phyloP scores from a whole-genome alignment of 1,140 invertebrate genomes.

The Olivierus martensii region DNA sequence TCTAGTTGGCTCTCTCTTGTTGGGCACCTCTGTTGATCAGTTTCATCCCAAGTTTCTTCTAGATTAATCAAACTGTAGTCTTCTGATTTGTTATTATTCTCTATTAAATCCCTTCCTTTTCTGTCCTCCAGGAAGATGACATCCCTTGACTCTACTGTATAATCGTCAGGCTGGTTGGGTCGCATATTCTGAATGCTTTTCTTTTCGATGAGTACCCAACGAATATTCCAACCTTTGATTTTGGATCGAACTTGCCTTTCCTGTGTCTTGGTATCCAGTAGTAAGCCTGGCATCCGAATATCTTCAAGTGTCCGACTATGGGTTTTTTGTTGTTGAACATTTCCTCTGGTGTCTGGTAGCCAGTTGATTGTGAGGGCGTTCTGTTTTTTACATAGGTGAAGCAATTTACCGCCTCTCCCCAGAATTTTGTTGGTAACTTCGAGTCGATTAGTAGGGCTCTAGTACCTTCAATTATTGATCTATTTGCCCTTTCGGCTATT shows the following conservation, averaged over 20 bases:
- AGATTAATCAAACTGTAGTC: too few relatives aligned
- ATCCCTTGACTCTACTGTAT: too few relatives aligned
- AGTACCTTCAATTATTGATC: conserved; percentile 10
- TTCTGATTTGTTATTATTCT: too few relatives aligned
- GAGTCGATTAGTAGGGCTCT: conserved; percentile 14
- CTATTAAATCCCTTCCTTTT: too few relatives aligned
- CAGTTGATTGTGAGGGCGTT: neutral
- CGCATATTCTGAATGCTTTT: too few relatives aligned
- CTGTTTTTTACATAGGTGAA: conserved; percentile 18
- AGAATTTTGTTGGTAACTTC: conserved; percentile 11
- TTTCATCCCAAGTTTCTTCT: too few relatives aligned
- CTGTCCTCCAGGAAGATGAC: too few relatives aligned
- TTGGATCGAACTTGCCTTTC: too few relatives aligned
- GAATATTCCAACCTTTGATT: conserved; percentile 14
- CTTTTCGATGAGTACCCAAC: too few relatives aligned
- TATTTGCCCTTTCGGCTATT: conserved; percentile 12
- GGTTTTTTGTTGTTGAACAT: conserved; percentile 23
- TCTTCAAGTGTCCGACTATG: conserved; percentile 21
- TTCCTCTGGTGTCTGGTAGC: conserved; percentile 22
- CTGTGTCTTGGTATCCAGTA: conserved; percentile 19
- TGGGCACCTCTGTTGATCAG: too few relatives aligned
- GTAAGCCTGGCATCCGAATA: conserved; percentile 27
- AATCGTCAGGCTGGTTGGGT: too few relatives aligned
- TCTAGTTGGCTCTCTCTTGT: too few relatives aligned
- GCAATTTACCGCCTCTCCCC: conserved; percentile 16